A percentile compares a stretch with the other conserved stretches of the same genome.
phyloP scores from a whole-genome alignment of 2,888 invertebrate species.

The Octonoba sinensis region DNA sequence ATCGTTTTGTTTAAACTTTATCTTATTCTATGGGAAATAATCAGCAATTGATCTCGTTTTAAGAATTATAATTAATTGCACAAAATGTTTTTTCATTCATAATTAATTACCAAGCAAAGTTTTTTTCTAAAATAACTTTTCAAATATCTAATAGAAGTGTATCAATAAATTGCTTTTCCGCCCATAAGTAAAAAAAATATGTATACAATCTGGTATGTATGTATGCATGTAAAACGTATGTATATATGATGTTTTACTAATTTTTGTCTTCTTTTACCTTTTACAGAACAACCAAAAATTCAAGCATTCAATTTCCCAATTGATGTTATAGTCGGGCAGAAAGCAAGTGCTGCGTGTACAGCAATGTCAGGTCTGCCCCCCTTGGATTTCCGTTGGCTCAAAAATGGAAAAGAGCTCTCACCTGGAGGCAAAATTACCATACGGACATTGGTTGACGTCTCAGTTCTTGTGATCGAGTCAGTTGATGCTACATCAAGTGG shows the following conservation, averaged over 20 bases:
- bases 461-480: constrained; percentile 41
- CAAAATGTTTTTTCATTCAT: too few relatives aligned
- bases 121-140: too few relatives aligned
- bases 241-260: neutral
- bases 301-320: constrained; percentile 47
- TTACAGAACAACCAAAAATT: constrained; percentile 36
- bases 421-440: constrained; percentile 16
- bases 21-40: too few relatives aligned
- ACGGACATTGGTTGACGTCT: constrained; percentile 32
- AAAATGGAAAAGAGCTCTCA: constrained; percentile 44
- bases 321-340: constrained; percentile 52
- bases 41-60: too few relatives aligned
- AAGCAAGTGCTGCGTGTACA: constrained; percentile 45
- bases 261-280: neutral
- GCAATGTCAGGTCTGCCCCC: constrained; percentile 41
- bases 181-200: neutral
- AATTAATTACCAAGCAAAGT: too few relatives aligned
- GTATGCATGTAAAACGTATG: neutral
- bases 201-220: neutral
- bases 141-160: neutral
- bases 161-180: neutral
- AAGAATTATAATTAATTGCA: too few relatives aligned
- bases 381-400: constrained; percentile 44
- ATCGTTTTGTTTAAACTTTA: too few relatives aligned
- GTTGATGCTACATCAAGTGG: constrained; percentile 24